A percentile compares a stretch with the other conserved stretches of the same genome.
phyloP scores from a whole-genome alignment of 2,797 vertebrate genomes.

The Syngnathus rostellatus region DNA sequence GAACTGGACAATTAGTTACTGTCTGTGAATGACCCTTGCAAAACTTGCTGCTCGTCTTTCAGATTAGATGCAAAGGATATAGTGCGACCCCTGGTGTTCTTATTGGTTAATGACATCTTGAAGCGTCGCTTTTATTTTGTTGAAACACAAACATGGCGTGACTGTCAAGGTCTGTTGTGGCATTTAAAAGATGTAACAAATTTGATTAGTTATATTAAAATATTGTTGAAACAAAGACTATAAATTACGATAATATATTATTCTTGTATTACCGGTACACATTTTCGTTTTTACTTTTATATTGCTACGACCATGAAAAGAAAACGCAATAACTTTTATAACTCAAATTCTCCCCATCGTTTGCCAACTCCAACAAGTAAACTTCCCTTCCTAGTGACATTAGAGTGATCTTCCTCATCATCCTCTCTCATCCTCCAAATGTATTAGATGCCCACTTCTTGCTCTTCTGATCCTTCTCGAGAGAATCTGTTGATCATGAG shows the following conservation, averaged over 20 bases:
- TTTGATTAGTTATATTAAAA: too few relatives aligned
- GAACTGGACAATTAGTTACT: background rate
- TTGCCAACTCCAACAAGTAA: background rate
- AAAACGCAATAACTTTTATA: too few relatives aligned
- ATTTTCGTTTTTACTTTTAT: background rate
- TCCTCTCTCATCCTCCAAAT: constrained; percentile 38
- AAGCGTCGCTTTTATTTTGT: background rate
- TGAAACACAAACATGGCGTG: too few relatives aligned
- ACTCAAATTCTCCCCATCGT: too few relatives aligned
- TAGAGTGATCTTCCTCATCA: constrained; percentile 27
- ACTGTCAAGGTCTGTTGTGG: too few relatives aligned
- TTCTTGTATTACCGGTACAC: too few relatives aligned
- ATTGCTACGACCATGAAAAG: too few relatives aligned
- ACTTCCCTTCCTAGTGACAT: constrained; percentile 15
- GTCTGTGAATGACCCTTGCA: background rate
- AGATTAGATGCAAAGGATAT: background rate
- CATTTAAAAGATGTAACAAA: background rate
- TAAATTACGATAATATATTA: too few relatives aligned
- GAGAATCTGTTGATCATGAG: constrained; percentile 39
- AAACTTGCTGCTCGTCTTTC: background rate
- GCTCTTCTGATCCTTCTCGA: constrained; percentile 37
- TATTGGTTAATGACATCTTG: background rate
- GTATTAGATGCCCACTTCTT: constrained; percentile 9
- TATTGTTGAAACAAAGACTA: too few relatives aligned
- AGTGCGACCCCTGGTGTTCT: background rate